Percentiles rank a stretch among this genome's conserved stretches.
These are phyloP conservation scores for Pteronotus mesoamericanus DNA, from an alignment of 2,797 vertebrate genomes.

Conservation along the genomic window DNA sequence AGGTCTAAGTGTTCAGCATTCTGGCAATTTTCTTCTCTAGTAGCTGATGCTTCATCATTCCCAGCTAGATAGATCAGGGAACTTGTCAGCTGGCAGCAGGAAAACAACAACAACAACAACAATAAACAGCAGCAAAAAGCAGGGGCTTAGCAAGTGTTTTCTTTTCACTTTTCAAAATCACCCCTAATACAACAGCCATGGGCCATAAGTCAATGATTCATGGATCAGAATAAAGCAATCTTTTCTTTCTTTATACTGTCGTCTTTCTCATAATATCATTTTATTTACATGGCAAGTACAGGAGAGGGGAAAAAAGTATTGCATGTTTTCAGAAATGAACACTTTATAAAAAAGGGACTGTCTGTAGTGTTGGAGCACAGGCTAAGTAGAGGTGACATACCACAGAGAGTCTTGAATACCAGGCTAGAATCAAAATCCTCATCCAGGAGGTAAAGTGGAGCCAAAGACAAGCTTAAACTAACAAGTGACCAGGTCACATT, in stretches of 20 bases:
- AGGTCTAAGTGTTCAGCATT: neutral
- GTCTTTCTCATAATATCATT: neutral
- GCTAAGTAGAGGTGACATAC: neutral
- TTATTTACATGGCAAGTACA: neutral
- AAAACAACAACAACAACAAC: too few species aligned
- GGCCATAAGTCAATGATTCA: neutral
- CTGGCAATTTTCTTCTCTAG: neutral
- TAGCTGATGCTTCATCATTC: neutral
- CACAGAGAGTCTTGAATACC: neutral
- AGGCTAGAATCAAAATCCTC: neutral
- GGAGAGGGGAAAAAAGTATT: neutral
- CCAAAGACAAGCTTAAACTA: neutral
- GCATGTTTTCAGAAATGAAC: neutral
- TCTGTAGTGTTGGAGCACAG: neutral
- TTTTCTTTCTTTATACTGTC: neutral
- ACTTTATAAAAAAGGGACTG: neutral
- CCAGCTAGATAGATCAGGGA: neutral
- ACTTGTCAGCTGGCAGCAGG: neutral
- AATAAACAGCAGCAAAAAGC: neutral
- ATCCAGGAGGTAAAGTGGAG: neutral
- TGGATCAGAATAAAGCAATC: conserved; percentile 11
- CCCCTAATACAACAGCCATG: neutral
- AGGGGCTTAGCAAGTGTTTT: neutral
- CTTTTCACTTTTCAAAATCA: neutral
- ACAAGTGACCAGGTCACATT: neutral